These are phyloP conservation scores for Zaprionus ornatus DNA, from an alignment of 1,140 invertebrate species.

Conservation along the genomic window DNA sequence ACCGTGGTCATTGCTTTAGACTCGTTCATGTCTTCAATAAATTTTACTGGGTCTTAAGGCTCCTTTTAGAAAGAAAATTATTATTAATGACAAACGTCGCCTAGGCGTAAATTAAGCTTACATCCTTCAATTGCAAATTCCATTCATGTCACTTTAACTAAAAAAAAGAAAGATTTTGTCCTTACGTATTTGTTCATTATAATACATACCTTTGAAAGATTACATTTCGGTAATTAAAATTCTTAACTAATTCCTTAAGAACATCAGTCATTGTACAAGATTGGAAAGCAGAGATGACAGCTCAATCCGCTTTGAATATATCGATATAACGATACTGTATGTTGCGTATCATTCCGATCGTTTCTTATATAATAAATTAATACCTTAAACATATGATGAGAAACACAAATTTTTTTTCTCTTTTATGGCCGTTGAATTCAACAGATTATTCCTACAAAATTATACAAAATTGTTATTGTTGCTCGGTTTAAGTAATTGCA, in stretches of 20 bases:
- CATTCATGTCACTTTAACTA: slow-evolving; percentile 98
- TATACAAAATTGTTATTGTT: no score
- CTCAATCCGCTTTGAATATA: neutral
- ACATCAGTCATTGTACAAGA: slow-evolving; percentile 44
- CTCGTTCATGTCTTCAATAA: slow-evolving; percentile 98
- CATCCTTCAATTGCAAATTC: slow-evolving; percentile 95
- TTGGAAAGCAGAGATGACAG: neutral
- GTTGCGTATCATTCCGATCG: neutral
- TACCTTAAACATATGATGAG: neutral
- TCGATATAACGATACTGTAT: neutral
- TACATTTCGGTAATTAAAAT: slow-evolving; percentile 45
- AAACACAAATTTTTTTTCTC: neutral
- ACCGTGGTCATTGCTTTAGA: slow-evolving; percentile 94
- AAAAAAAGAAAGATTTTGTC: neutral
- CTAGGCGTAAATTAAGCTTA: slow-evolving; percentile 85
- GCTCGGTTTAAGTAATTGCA: no score
- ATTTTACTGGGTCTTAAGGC: slow-evolving; percentile 93
- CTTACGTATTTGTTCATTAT: neutral
- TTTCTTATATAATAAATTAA: neutral
- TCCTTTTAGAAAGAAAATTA: slow-evolving; percentile 86
- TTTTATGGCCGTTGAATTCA: no score
- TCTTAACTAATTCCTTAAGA: slow-evolving; percentile 28
- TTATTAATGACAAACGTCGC: neutral
- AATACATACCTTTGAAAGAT: slow-evolving; percentile 54
- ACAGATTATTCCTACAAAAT: no score